Evolutionary conservation across 1,140 invertebrate genomes (phyloP).

Genomic region (Akabosia matsudoensis): DNA sequence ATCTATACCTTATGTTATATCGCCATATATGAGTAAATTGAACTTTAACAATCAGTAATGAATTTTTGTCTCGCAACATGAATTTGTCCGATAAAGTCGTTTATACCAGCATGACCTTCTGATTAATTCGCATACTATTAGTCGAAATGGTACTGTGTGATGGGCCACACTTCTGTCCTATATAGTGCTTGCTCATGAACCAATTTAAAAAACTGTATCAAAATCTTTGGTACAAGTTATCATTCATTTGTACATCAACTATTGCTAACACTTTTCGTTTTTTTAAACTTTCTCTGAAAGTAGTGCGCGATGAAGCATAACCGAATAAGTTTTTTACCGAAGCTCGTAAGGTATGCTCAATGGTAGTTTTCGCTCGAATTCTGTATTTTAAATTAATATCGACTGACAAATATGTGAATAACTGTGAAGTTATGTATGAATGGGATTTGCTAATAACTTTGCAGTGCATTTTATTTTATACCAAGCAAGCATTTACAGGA

Average conservation of each 20-base stretch:
- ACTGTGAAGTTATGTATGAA: too few relatives aligned
- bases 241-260: neutral
- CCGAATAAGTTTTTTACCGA: too few relatives aligned
- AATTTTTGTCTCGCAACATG: neutral
- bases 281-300: neutral
- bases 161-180: neutral
- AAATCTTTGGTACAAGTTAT: neutral
- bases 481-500: neutral
- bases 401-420: too few relatives aligned
- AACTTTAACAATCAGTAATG: slow-evolving; percentile 14
- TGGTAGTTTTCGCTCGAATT: too few relatives aligned
- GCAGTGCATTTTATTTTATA: neutral
- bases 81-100: neutral
- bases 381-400: too few relatives aligned
- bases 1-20: too few relatives aligned
- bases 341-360: too few relatives aligned
- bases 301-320: neutral
- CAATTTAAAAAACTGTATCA: neutral
- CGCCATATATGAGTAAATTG: neutral
- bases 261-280: neutral
- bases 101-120: neutral
- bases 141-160: neutral
- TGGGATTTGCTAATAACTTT: too few relatives aligned
- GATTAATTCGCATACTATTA: neutral
- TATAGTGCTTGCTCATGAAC: neutral